Conservation (phyloP, 2,888 invertebrate genomes). For the Papilio gigon region DNA sequence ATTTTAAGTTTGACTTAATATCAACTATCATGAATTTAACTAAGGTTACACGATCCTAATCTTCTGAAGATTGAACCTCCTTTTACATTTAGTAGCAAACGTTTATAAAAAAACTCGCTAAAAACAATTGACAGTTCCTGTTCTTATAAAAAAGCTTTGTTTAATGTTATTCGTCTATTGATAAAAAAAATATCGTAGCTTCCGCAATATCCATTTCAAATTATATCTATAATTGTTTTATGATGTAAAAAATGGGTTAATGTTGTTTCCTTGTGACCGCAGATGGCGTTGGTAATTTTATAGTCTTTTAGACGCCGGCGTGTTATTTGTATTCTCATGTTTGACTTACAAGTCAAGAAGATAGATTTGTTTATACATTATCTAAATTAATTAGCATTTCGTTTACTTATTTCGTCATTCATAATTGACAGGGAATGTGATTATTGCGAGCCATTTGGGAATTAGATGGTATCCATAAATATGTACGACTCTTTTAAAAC, state of each 20-base stretch:
- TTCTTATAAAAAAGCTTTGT: no score
- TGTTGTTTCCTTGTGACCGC: constrained; percentile 47
- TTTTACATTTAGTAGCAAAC: no score
- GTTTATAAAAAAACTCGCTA: no score
- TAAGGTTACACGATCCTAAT: no score
- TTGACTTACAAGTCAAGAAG: constrained; percentile 20
- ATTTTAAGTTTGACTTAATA: no score
- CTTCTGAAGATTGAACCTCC: no score
- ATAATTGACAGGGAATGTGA: constrained; percentile 15
- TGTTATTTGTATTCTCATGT: constrained; percentile 10
- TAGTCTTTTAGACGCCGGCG: background rate
- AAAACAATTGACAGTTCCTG: no score
- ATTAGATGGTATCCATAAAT: background rate
- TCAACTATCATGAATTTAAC: no score
- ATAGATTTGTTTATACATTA: constrained; percentile 32
- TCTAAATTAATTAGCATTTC: background rate
- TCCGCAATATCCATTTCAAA: background rate
- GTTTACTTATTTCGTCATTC: constrained; percentile 3
- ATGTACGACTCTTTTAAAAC: background rate
- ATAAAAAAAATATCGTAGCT: background rate
- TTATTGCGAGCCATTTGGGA: constrained; percentile 2
- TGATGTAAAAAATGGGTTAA: constrained; percentile 56
- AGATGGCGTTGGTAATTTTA: constrained; percentile 27
- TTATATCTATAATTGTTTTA: background rate
- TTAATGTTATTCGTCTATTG: background rate